A percentile compares a stretch with the other conserved stretches of the same genome.
These are phyloP conservation scores for Ormia ochracea DNA, from an alignment of 2,888 invertebrate genomes.

Conservation along the genomic window DNA sequence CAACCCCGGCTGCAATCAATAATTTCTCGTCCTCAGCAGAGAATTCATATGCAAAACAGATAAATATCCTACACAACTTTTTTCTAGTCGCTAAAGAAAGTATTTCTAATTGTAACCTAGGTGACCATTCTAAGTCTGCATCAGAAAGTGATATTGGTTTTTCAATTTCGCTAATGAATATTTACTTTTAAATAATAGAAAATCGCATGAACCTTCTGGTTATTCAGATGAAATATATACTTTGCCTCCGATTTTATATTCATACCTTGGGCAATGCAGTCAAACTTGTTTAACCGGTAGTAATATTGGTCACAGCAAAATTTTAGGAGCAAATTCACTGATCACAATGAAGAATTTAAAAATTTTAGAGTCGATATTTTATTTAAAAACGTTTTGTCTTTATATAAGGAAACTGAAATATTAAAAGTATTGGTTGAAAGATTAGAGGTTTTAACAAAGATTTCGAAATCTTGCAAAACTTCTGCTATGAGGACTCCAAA, in stretches of 20 bases:
- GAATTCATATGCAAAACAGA: conserved; percentile 14
- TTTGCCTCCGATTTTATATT: conserved; percentile 59
- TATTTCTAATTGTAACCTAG: conserved; percentile 63
- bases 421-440: conserved; percentile 69
- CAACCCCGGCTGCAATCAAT: not conserved
- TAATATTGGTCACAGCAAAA: conserved; percentile 50
- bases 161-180: not conserved
- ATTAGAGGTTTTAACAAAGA: conserved; percentile 68
- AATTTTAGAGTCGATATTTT: conserved; percentile 67
- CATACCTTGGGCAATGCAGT: conserved; percentile 13
- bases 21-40: not conserved
- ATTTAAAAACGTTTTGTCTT: conserved; percentile 69
- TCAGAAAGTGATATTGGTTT: conserved; percentile 27
- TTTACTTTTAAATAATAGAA: not conserved
- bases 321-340: not conserved
- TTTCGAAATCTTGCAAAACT: conserved; percentile 34
- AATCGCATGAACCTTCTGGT: not conserved
- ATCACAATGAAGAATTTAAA: not conserved
- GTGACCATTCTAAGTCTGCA: conserved; percentile 62
- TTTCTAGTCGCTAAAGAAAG: conserved; percentile 60
- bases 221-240: conserved; percentile 60
- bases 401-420: conserved; percentile 70
- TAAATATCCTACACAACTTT: conserved; percentile 38
- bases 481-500: not conserved
- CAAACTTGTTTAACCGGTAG: conserved; percentile 43